These are phyloP conservation scores for Clarias macrocephalus DNA, from an alignment of 2,113 vertebrate species.

Conservation along the genomic window DNA sequence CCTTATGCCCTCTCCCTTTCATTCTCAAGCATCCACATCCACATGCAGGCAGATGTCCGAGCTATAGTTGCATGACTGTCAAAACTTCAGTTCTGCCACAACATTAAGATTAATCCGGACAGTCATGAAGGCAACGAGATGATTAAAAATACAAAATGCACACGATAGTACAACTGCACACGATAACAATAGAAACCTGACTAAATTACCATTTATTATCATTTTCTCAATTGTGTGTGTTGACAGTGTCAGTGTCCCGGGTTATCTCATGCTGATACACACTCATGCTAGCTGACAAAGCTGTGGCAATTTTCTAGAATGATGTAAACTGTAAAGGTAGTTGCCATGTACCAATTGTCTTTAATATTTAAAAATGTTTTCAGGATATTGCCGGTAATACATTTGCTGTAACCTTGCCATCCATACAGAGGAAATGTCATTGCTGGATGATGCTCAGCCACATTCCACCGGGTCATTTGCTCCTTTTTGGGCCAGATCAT, in stretches of 20 bases:
- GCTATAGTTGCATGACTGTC: not conserved
- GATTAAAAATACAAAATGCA: conserved; percentile 2
- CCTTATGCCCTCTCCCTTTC: not conserved
- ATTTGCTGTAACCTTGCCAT: not conserved
- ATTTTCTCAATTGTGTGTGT: not conserved
- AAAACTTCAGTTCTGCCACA: not conserved
- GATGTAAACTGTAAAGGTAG: not conserved
- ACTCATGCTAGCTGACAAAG: not conserved
- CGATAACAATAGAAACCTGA: not conserved
- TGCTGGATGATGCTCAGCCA: not conserved
- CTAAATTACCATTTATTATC: conserved; percentile 3
- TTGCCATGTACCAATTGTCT: not conserved
- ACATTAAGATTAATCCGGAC: conserved; percentile 7
- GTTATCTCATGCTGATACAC: conserved; percentile 1
- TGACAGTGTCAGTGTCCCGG: not conserved
- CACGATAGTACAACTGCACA: not conserved
- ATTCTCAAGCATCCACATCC: not conserved
- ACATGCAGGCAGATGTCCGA: not conserved
- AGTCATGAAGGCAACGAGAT: conserved; percentile 1
- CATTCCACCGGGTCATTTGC: too few relatives aligned
- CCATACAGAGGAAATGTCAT: not conserved
- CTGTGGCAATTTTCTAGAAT: not conserved
- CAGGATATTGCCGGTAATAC: not conserved
- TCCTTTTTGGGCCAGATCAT: not conserved
- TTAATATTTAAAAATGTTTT: conserved; percentile 14